Evolutionary conservation across 2,888 invertebrate genomes (phyloP), one percentile per base, ranked within the genome.

Genomic region (Drosophila birchii): DNA sequence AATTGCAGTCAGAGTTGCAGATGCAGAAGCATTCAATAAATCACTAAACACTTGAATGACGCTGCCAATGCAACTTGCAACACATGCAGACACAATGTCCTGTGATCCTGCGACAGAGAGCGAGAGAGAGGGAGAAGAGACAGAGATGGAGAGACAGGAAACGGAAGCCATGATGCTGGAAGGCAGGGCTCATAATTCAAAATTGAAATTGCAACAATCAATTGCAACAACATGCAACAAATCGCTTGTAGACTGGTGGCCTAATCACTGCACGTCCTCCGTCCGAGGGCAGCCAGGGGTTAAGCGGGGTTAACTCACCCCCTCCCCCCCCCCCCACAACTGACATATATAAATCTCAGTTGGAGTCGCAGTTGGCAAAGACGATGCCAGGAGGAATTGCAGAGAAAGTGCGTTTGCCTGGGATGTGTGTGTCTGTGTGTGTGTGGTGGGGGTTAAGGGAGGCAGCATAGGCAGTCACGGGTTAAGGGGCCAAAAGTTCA

Each of bases 161-260:
- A 63, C 78, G 73, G 77, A 76, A 56, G 71, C 72, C 47, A 77
- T 76, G 72, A 68, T 55, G 57, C 72, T 34, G 58, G 47, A 58
- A 49, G 68, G 45, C 64, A 43, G 60, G 76, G 67, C 72, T 78
- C 90, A 91, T 91, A 91, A 91, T 90, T 91, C 90, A 90, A 91
- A 90, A 91, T 91, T 90, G 80, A 86, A 86, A 90, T 91, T 86
- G 91, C 91, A 86, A 89, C 90, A 90, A 91, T 91, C 91, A 91
- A 91, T 91, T 91, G 88, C 90, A 90, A 81, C 89, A 85, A 89
- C 85, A 85, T 90, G 88, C 89, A 85, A 85, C 88, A 80, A 80
- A 86, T 81, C 83, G 86, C 74, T 89, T 80, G 86, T 80, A 78
- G 90, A 80, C 88, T 62, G 53, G 58, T 47, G 58, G 81, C 81